phyloP scores from a whole-genome alignment of 1,140 invertebrate species.

The Diachasma alloeum region DNA sequence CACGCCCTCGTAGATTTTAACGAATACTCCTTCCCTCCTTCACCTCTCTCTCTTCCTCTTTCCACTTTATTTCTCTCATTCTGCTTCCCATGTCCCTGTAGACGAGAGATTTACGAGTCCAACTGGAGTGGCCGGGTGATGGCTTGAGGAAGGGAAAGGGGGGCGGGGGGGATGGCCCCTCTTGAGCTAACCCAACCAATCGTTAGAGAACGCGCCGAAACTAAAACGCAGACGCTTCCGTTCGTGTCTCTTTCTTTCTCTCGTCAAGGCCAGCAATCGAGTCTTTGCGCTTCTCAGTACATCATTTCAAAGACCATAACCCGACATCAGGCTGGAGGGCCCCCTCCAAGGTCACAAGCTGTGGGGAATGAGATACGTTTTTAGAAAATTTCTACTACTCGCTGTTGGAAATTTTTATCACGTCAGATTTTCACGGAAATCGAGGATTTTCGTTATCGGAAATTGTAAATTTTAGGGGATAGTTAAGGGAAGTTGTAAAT shows the following conservation, averaged over 20 bases:
- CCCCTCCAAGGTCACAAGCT: not conserved
- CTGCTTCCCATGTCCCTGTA: constrained; percentile 7
- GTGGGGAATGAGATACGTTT: not conserved
- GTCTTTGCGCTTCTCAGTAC: constrained; percentile 2
- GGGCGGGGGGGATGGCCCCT: not conserved
- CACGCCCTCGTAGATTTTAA: not conserved
- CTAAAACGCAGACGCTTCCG: constrained; percentile 22
- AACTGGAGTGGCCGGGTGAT: not conserved
- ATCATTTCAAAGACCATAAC: constrained; percentile 5
- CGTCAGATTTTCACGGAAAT: not conserved
- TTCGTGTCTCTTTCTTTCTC: constrained; percentile 11
- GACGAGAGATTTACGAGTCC: constrained; percentile 27
- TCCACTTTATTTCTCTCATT: constrained; percentile 12
- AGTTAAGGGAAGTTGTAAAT: no score
- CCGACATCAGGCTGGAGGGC: not conserved
- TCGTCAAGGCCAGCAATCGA: not conserved
- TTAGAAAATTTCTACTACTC: not conserved
- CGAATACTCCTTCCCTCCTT: not conserved
- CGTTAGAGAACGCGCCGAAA: constrained; percentile 20
- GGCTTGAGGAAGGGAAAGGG: not conserved
- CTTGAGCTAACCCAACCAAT: constrained; percentile 19
- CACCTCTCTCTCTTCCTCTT: not conserved
- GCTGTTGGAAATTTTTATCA: not conserved
- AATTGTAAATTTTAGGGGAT: no score
- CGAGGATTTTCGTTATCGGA: no score